A percentile compares a stretch with the other conserved stretches of the same genome.
Evolutionary conservation across 2,888 invertebrate species (phyloP).

Genomic region (Napeogenes sylphis): DNA sequence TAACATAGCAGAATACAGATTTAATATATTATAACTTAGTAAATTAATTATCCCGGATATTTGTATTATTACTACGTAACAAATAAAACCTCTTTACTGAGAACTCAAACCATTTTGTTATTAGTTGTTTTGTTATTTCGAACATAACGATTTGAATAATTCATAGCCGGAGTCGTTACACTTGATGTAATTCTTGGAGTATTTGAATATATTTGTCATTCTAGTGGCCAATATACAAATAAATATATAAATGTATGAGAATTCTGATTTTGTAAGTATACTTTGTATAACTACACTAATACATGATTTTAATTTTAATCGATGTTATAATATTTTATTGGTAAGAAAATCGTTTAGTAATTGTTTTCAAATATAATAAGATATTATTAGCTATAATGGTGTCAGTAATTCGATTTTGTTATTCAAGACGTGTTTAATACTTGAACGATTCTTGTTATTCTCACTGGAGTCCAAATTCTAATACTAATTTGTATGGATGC

Average conservation of each 20-base stretch:
- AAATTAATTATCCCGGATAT: no score
- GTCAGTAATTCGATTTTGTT: no score
- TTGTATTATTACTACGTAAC: no score
- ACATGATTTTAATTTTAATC: no score
- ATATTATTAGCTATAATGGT: no score
- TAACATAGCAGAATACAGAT: no score
- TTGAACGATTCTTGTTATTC: constrained; percentile 16
- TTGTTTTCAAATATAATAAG: no score
- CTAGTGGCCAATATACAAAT: constrained; percentile 4
- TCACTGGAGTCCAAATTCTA: constrained; percentile 24
- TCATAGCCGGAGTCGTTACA: constrained; percentile 37
- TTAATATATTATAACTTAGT: no score
- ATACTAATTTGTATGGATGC: constrained; percentile 15
- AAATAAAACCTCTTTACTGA: neutral
- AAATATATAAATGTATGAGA: neutral
- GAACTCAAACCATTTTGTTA: constrained; percentile 1
- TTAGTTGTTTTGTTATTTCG: constrained; percentile 31
- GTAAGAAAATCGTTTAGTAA: no score
- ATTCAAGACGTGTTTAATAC: constrained; percentile 16
- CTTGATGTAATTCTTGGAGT: constrained; percentile 43
- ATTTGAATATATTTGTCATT: constrained; percentile 23
- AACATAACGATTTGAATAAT: constrained; percentile 48
- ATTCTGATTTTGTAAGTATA: neutral
- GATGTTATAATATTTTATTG: no score
- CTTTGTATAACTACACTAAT: no score